These are phyloP conservation scores for Lindbergichthys nudifrons DNA, from an alignment of 2,797 vertebrate genomes.

Conservation along the genomic window DNA sequence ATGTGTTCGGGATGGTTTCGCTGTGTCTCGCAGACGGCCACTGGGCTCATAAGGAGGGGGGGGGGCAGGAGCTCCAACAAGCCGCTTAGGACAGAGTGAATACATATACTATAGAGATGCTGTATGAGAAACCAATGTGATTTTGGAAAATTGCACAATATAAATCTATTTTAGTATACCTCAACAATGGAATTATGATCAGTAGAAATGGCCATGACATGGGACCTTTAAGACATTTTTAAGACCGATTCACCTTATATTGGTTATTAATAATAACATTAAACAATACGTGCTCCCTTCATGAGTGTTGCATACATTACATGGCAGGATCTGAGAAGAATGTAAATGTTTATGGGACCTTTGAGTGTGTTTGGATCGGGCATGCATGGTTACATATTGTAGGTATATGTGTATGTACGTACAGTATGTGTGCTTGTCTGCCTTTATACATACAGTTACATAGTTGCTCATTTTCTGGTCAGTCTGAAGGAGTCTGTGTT, in stretches of 20 bases:
- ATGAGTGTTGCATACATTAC: constrained; percentile 23
- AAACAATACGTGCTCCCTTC: constrained; percentile 60
- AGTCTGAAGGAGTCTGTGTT: constrained; percentile 43
- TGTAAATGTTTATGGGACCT: constrained; percentile 5
- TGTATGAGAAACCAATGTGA: no score
- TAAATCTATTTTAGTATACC: no score
- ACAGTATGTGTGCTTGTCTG: constrained; percentile 35
- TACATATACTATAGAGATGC: no score
- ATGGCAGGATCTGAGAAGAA: constrained; percentile 45
- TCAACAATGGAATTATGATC: no score
- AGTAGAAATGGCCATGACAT: no score
- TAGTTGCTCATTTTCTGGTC: constrained; percentile 54
- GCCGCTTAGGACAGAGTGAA: no score
- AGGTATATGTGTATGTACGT: constrained; percentile 38
- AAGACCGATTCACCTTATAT: constrained; percentile 41
- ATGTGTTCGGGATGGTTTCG: no score
- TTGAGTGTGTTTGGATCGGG: constrained; percentile 43
- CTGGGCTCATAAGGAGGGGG: no score
- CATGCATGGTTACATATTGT: constrained; percentile 56
- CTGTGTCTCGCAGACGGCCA: no score
- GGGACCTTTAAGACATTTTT: constrained; percentile 3
- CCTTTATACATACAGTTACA: constrained; percentile 56
- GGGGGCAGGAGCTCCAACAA: no score
- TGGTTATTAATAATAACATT: constrained; percentile 43
- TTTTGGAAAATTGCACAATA: no score